Evolutionary conservation across 2,888 invertebrate genomes (phyloP), one percentile per base, ranked within the genome.

Genomic region (Chorisops tibialis): DNA sequence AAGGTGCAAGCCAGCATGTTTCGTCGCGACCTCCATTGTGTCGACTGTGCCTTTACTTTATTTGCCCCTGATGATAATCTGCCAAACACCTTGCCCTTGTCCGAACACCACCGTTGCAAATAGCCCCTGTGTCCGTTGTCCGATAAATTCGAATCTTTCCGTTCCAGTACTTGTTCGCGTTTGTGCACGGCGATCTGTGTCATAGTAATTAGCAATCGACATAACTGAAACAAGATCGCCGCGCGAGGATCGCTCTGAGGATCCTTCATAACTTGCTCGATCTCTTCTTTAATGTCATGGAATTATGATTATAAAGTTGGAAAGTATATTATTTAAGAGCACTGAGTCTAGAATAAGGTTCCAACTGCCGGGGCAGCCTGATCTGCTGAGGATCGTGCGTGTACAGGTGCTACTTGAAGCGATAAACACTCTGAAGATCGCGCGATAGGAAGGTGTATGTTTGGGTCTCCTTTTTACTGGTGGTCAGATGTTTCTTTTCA

Each of bases 391-490:
- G 61, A 61, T 64, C 63, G 63, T 64, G 63, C 63, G 63, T 64
- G 63, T 64, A 64, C 63, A 64, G 63, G 63, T 64, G 63, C 63
- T 61, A 56, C 59, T 58, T 24, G 58, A 21, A 51, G 61, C 63
- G 58, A 61, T 64, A 64, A 64, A 61, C 51, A 45, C 56, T 43
- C 51, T 47, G 35, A 45, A 51, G 61, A 63, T 63, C 60, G 35
- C n/a, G 47, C 47, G 63, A 63, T 63, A 60, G 50, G 61, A 50
- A 60, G 56, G 56, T 56, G 63, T 56, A 63, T 50, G 56, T 43
- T 43, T 30, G 39, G 35, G 56, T 45, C 61, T 56, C 63, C 56
- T 51, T 50, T 63, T 63, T 59, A 56, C 58, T 63, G 63, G 63
- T 56, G 63, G 63, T 63, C 63, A 63, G 63, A 63, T 63, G 63